Conservation (phyloP, 2,113 vertebrate species). For the Penelope pileata region DNA sequence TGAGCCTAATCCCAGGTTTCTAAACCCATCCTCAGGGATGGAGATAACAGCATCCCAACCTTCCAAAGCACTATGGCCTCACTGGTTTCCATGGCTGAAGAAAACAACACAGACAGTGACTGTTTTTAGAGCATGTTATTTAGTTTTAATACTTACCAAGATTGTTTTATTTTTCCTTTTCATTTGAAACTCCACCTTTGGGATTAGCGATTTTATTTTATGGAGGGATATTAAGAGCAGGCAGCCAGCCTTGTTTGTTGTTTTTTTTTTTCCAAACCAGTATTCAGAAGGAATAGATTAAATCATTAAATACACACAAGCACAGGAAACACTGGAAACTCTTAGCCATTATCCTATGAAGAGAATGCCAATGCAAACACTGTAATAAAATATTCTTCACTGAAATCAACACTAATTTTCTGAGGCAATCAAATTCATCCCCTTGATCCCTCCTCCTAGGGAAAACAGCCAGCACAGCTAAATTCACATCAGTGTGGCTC, state of each 20-base stretch:
- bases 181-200: constrained; percentile 33
- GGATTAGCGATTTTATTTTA: constrained; percentile 52
- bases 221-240: constrained; percentile 7
- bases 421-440: constrained; percentile 50
- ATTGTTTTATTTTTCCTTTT: neutral
- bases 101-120: neutral
- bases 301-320: constrained; percentile 54
- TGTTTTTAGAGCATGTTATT: neutral
- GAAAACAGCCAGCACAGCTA: constrained; percentile 44
- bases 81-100: neutral
- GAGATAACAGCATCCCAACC: neutral
- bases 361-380: constrained; percentile 60
- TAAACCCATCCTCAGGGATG: neutral
- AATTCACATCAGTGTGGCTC: constrained; percentile 35
- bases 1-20: neutral
- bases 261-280: neutral
- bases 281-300: constrained; percentile 42
- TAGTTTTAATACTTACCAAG: neutral
- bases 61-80: neutral
- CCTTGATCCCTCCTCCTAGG: constrained; percentile 53
- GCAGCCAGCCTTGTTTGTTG: neutral
- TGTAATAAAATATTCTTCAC: constrained; percentile 68
- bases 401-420: constrained; percentile 69
- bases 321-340: constrained; percentile 56
- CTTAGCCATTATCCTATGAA: constrained; percentile 37